Conservation (phyloP, 2,113 vertebrate species). For the Thalassoma bifasciatum region DNA sequence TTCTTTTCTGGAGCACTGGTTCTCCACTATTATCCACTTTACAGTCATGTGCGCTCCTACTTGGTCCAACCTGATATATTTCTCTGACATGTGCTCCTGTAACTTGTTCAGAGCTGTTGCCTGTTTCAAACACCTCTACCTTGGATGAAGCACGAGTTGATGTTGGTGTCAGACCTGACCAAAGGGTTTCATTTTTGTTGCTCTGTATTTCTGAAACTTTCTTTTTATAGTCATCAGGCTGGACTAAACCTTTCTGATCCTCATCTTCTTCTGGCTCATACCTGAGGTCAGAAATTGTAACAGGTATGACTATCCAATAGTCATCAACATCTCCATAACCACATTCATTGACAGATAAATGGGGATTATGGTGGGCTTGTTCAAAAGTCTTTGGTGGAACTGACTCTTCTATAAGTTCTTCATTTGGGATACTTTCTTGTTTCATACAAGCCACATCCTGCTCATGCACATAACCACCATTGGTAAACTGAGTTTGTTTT, state of each 20-base stretch:
- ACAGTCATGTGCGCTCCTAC: background rate
- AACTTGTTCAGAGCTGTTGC: background rate
- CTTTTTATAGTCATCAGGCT: background rate
- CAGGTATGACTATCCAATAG: constrained; percentile 13
- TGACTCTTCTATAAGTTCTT: background rate
- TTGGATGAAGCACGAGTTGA: fast-evolving
- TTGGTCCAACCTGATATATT: fast-evolving
- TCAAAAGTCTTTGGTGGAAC: background rate
- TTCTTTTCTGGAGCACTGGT: background rate
- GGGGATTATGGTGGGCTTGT: background rate
- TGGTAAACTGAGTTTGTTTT: too few relatives aligned
- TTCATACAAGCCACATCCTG: background rate
- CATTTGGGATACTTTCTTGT: background rate
- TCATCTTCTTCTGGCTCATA: constrained; percentile 6
- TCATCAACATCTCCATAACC: constrained; percentile 12
- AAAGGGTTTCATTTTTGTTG: background rate
- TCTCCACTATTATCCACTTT: background rate
- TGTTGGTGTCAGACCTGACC: background rate
- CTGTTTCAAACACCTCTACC: constrained; percentile 41
- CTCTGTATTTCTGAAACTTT: background rate
- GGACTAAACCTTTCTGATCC: background rate
- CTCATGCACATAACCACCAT: too few relatives aligned
- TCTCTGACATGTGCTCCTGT: background rate
- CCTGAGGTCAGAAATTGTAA: constrained; percentile 4
- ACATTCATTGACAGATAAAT: background rate